Evolutionary conservation across 2,113 vertebrate genomes (phyloP).

Genomic region (Sapayoa aenigma): DNA sequence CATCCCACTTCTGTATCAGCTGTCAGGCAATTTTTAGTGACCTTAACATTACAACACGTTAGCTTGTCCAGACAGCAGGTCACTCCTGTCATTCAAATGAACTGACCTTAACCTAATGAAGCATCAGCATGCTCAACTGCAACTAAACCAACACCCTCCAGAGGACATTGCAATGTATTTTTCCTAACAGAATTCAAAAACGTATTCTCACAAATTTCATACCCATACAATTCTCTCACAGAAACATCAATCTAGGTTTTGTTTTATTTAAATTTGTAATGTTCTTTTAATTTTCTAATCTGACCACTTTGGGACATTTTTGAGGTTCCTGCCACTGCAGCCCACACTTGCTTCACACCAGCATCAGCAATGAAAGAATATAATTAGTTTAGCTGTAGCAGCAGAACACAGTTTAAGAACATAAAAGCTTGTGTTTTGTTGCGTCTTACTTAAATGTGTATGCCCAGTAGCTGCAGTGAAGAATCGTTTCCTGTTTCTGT

Average conservation of each 20-base stretch:
- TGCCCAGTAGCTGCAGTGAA: not conserved
- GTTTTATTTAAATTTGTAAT: not conserved
- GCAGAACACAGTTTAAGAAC: not conserved
- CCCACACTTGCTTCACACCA: not conserved
- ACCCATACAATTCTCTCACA: not conserved
- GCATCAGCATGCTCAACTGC: not conserved
- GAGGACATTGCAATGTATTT: not conserved
- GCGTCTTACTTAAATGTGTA: not conserved
- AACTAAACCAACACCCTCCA: not conserved
- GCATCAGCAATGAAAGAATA: not conserved
- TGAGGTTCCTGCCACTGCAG: not conserved
- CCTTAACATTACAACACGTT: not conserved
- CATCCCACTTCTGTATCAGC: not conserved
- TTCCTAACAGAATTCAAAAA: not conserved
- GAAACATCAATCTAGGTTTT: not conserved
- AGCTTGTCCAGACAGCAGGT: not conserved
- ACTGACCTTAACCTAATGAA: not conserved
- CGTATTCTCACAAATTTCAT: not conserved
- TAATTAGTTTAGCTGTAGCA: not conserved
- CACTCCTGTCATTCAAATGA: not conserved
- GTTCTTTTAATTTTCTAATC: not conserved
- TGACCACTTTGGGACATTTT: not conserved
- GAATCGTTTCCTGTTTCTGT: not conserved
- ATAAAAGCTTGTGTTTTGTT: not conserved
- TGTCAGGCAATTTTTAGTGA: not conserved